Conservation (phyloP, 2,888 invertebrate genomes). For the Pollenia amentaria region DNA sequence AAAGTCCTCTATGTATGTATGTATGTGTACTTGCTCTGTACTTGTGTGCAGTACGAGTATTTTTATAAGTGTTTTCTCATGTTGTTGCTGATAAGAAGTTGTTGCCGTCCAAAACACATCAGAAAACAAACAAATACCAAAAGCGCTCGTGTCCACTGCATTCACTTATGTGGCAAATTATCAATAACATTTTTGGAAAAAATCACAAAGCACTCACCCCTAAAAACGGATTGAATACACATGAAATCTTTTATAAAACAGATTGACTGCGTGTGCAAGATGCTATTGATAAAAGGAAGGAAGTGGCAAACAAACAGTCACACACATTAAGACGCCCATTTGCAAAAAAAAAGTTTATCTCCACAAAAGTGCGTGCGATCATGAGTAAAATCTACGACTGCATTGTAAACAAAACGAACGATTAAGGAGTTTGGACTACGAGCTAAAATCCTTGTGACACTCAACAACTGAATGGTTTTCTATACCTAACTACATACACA, state of each 20-base stretch:
- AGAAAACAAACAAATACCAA: neutral
- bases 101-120: conserved; percentile 19
- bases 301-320: conserved; percentile 44
- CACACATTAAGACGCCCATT: neutral
- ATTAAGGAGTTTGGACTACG: neutral
- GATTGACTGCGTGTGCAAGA: conserved; percentile 51
- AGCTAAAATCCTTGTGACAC: conserved; percentile 54
- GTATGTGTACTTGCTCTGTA: conserved; percentile 4
- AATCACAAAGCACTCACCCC: conserved; percentile 36
- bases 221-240: conserved; percentile 26
- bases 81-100: conserved; percentile 53
- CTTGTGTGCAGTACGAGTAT: neutral
- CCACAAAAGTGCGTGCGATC: conserved; percentile 50
- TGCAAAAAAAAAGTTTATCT: conserved; percentile 5
- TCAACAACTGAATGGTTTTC: conserved; percentile 56
- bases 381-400: conserved; percentile 34
- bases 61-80: conserved; percentile 65
- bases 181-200: conserved; percentile 41
- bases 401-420: conserved; percentile 26
- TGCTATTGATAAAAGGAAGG: conserved; percentile 62
- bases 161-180: conserved; percentile 18
- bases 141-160: conserved; percentile 10
- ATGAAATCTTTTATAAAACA: conserved; percentile 28
- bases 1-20: conserved; percentile 7
- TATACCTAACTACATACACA: too few relatives aligned